Evolutionary conservation across 1,140 invertebrate genomes (phyloP).

Genomic region (Venustaconcha ellipsiformis): DNA sequence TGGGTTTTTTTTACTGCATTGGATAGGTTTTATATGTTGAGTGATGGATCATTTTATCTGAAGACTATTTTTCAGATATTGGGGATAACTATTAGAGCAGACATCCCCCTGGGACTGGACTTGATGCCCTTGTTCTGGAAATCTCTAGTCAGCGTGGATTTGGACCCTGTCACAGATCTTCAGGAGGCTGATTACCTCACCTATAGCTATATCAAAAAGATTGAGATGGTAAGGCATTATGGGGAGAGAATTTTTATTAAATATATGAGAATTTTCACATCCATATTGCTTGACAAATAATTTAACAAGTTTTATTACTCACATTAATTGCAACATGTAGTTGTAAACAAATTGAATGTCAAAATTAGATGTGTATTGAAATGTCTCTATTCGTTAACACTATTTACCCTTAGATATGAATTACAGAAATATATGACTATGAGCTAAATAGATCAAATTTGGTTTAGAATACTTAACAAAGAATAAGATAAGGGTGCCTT

Average conservation of each 20-base stretch:
- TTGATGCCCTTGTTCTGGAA: conserved; percentile 67
- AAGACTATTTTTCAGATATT: conserved; percentile 58
- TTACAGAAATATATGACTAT: too few relatives aligned
- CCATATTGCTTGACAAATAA: too few relatives aligned
- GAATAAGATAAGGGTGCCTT: too few relatives aligned
- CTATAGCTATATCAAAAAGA: conserved; percentile 67
- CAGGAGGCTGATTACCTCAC: conserved; percentile 66
- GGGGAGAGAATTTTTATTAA: neutral
- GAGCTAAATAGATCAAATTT: too few relatives aligned
- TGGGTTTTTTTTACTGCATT: neutral
- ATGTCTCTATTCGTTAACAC: too few relatives aligned
- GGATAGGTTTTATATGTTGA: neutral
- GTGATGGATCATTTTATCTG: neutral
- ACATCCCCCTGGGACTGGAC: conserved; percentile 68
- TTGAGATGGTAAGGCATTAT: conserved; percentile 61
- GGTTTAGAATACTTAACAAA: too few relatives aligned
- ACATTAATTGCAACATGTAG: too few relatives aligned
- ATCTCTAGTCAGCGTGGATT: conserved; percentile 50
- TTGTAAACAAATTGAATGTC: too few relatives aligned
- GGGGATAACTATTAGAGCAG: conserved; percentile 68
- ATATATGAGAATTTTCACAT: neutral
- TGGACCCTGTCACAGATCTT: conserved; percentile 63
- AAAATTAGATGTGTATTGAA: too few relatives aligned
- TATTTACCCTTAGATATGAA: too few relatives aligned
- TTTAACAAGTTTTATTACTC: too few relatives aligned